Conservation (phyloP, 2,888 invertebrate species). For the Oxytorus armatus region DNA sequence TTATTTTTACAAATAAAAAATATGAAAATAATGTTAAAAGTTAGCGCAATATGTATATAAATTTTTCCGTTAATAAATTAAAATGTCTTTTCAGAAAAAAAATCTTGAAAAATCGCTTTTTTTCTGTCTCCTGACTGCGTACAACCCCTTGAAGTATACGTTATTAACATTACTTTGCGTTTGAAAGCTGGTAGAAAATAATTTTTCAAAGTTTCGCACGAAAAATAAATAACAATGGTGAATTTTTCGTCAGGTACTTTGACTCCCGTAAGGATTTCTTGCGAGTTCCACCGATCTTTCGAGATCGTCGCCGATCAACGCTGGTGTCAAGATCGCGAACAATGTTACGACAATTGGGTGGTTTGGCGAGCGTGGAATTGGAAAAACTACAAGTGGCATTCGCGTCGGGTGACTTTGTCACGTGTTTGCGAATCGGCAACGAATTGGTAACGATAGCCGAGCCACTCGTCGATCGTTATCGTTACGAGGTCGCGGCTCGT, state of each 20-base stretch:
- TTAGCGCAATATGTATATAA: too few species aligned
- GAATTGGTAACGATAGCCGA: constrained; percentile 72
- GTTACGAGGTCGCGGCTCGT: constrained; percentile 72
- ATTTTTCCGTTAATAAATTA: too few species aligned
- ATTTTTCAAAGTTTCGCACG: not conserved
- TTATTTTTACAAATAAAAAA: too few species aligned
- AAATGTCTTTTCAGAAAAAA: too few species aligned
- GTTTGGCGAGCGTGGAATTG: constrained; percentile 65
- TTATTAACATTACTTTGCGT: too few species aligned
- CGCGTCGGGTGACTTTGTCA: constrained; percentile 69
- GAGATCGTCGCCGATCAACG: constrained; percentile 23
- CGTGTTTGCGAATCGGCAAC: constrained; percentile 70
- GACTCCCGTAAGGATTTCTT: constrained; percentile 69
- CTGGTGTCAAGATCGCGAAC: constrained; percentile 35
- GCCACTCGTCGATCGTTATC: constrained; percentile 66
- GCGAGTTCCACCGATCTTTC: constrained; percentile 22
- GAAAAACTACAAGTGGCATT: constrained; percentile 71
- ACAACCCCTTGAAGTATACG: too few species aligned
- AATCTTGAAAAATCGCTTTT: too few species aligned
- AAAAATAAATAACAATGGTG: not conserved
- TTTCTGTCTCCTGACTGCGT: too few species aligned
- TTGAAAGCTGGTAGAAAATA: too few species aligned
- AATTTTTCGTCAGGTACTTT: constrained; percentile 72
- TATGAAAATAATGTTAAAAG: too few species aligned
- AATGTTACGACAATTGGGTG: constrained; percentile 69